Evolutionary conservation across 2,797 vertebrate genomes (phyloP).

Genomic region (Xenops minutus): DNA sequence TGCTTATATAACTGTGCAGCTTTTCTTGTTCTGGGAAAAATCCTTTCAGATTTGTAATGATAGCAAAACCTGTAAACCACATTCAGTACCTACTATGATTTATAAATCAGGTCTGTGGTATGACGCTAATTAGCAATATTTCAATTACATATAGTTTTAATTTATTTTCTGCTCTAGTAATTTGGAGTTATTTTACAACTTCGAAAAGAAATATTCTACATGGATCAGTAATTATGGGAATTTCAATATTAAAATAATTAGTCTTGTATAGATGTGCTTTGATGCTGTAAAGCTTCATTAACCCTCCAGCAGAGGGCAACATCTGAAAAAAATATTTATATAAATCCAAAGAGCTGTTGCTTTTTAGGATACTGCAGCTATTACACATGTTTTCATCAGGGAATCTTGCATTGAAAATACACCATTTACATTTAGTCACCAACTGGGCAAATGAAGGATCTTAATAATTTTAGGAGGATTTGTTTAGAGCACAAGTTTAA

Average conservation of each 20-base stretch:
- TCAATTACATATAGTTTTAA: background rate
- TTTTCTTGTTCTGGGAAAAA: background rate
- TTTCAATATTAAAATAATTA: background rate
- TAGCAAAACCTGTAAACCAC: background rate
- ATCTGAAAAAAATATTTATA: constrained; percentile 42
- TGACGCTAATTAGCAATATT: background rate
- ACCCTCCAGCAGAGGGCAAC: constrained; percentile 77
- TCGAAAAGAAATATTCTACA: background rate
- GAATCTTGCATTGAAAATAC: background rate
- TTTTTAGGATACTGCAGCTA: background rate
- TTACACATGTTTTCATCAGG: background rate
- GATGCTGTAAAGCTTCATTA: background rate
- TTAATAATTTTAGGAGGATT: background rate
- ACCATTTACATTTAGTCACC: background rate
- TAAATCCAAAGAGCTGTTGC: background rate
- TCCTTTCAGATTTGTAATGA: accelerated
- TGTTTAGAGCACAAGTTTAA: background rate
- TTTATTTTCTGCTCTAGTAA: background rate
- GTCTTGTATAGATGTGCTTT: background rate
- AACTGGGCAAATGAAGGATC: background rate
- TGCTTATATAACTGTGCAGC: background rate
- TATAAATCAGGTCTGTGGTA: background rate
- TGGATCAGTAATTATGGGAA: background rate
- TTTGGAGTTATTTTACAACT: background rate
- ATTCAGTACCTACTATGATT: accelerated